These are phyloP conservation scores for Lepidocyrtinus sp. DNA, from an alignment of 2,888 invertebrate species.

Conservation along the genomic window DNA sequence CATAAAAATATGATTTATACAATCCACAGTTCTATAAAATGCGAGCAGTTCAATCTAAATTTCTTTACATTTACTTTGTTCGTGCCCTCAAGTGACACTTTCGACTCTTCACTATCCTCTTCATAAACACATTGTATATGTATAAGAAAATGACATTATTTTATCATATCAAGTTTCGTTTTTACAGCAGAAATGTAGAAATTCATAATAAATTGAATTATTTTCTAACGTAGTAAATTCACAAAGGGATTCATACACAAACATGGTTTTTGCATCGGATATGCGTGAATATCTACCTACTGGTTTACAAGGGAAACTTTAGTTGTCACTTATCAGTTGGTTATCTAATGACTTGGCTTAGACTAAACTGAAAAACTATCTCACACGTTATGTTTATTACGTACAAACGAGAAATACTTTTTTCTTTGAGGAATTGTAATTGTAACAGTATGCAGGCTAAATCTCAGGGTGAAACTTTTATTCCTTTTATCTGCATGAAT, in stretches of 20 bases:
- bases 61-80: no score
- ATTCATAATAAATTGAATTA: not conserved
- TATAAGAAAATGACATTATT: not conserved
- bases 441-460: no score
- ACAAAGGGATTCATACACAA: no score
- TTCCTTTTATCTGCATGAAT: no score
- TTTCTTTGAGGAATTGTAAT: not conserved
- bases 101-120: no score
- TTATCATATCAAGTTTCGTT: constrained; percentile 7
- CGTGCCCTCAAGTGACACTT: no score
- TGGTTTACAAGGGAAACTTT: not conserved
- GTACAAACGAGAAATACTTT: not conserved
- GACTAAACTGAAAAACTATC: not conserved
- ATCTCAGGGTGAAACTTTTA: no score
- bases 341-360: not conserved
- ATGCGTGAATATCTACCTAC: not conserved
- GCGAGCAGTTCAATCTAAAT: no score
- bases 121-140: no score
- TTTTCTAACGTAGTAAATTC: not conserved
- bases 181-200: not conserved
- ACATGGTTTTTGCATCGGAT: no score
- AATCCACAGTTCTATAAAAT: no score
- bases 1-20: constrained; percentile 18
- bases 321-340: not conserved
- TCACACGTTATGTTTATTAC: not conserved